Evolutionary conservation across 1,140 invertebrate species (phyloP).

Genomic region (honey bee (Apis mellifera)): Amel_HAv3.1 CM009942.2:7194501-7195000

Average conservation of each 20-base stretch:
- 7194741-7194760: slow-evolving; percentile 42
- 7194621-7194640: slow-evolving; percentile 34
- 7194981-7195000: background rate
- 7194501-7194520: too few relatives aligned
- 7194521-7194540: too few relatives aligned
- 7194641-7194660: too few relatives aligned
- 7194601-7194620: slow-evolving; percentile 45
- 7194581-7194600: background rate
- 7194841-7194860: slow-evolving; percentile 9
- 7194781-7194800: slow-evolving; percentile 5
- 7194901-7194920: background rate
- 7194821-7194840: slow-evolving; percentile 41
- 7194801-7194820: slow-evolving; percentile 27
- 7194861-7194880: slow-evolving; percentile 1
- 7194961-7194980: background rate
- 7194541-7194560: too few relatives aligned
- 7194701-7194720: slow-evolving; percentile 1
- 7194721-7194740: slow-evolving; percentile 1
- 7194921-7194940: too few relatives aligned
- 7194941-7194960: too few relatives aligned
- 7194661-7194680: background rate
- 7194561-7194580: too few relatives aligned
- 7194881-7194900: slow-evolving; percentile 49
- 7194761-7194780: slow-evolving; percentile 35
- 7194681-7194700: slow-evolving; percentile 27